A percentile compares a stretch with the other conserved stretches of the same genome.
phyloP scores from a whole-genome alignment of 2,113 vertebrate species.

The Myotis brandtii region DNA sequence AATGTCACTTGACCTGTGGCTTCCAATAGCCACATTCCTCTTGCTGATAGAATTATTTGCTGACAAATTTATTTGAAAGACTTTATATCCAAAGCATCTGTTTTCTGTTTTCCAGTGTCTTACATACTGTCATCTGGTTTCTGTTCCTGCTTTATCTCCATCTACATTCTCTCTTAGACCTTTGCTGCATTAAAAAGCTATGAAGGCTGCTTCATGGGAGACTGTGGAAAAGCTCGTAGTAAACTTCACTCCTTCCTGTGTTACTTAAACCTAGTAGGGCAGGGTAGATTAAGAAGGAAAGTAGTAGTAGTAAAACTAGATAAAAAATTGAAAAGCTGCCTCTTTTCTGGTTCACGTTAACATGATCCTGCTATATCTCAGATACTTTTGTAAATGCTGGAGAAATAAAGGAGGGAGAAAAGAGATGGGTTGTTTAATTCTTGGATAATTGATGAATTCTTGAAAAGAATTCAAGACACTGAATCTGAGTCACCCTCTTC shows the following conservation, averaged over 20 bases:
- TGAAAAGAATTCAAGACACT: slow-evolving; percentile 5
- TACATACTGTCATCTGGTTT: slow-evolving; percentile 28
- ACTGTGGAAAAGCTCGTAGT: not conserved
- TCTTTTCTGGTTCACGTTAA: not conserved
- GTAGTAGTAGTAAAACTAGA: not conserved
- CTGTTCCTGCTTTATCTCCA: slow-evolving; percentile 35
- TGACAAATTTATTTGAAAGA: slow-evolving; percentile 60
- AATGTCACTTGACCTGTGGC: not conserved
- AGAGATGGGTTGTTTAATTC: not conserved
- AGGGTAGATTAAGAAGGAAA: not conserved
- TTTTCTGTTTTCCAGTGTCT: slow-evolving; percentile 28
- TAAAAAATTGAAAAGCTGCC: not conserved
- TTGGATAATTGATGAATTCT: not conserved
- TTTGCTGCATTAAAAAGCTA: slow-evolving; percentile 3
- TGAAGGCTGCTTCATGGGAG: not conserved
- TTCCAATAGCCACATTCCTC: slow-evolving; percentile 7
- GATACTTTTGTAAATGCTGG: not conserved
- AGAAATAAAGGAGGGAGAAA: not conserved
- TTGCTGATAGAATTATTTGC: slow-evolving; percentile 58
- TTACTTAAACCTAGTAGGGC: not conserved
- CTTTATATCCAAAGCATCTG: slow-evolving; percentile 48
- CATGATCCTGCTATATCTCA: not conserved
- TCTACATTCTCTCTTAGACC: not conserved
- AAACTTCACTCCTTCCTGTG: not conserved
- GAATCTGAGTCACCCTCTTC: not conserved